phyloP scores from a whole-genome alignment of 2,888 invertebrate species.

The Pachydiplax longipennis region DNA sequence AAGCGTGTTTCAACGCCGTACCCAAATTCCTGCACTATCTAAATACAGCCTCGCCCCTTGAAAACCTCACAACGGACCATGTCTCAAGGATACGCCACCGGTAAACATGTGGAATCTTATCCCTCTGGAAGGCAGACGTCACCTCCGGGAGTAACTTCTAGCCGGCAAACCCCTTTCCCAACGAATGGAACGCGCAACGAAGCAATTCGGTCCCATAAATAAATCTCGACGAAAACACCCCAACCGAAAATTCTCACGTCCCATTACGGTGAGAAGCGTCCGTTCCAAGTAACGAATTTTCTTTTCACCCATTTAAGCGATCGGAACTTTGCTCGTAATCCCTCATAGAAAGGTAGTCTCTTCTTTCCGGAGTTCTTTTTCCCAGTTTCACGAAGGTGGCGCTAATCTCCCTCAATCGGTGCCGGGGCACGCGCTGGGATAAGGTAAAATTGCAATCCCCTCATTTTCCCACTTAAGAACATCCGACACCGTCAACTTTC shows the following conservation, averaged over 20 bases:
- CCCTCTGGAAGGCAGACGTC: neutral
- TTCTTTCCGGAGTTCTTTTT: neutral
- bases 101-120: neutral
- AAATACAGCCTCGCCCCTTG: neutral
- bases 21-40: neutral
- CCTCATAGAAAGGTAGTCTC: neutral
- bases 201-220: neutral
- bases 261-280: neutral
- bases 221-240: neutral
- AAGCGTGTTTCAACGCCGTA: neutral
- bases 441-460: neutral
- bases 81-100: conserved; percentile 3
- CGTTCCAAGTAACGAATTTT: neutral
- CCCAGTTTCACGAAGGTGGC: neutral
- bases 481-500: neutral
- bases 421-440: neutral
- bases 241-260: neutral
- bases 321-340: neutral
- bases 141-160: neutral
- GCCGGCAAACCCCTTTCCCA: neutral
- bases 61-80: neutral
- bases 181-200: neutral
- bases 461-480: no score
- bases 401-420: neutral
- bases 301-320: neutral